Base-by-base conservation (phyloP, 2,888 invertebrate species). In the Leistus spinibarbis region DNA sequence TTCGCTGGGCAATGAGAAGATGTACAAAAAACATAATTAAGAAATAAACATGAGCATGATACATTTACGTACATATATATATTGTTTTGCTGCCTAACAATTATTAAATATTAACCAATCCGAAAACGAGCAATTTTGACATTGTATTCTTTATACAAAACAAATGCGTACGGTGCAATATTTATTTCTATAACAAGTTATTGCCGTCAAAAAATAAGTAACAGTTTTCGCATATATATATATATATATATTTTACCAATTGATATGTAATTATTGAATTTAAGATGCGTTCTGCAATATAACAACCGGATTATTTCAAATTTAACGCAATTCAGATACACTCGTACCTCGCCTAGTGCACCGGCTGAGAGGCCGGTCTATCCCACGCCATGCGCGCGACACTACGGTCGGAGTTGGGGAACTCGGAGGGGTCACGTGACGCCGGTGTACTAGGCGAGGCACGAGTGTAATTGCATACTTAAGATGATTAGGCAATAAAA, bases 1-100 rank as follows among this genome's bases (percentile, higher is more conserved):
- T 23, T 27, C 17, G 24, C 19, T 65, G 27, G 57, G 13, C 23
- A 65, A n/a, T 65, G 65, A 27, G 27, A 27, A 27, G 27, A 65
- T 65, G 13, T n/a, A 17, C 22, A 23, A 9, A 63, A 63, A 63
- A 2, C n/a, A 65, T 10, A 65, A 65, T 65, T 65, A 65, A 27
- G 19, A 24, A 65, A 24, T 65, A 57, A 57, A 57, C 17, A 19
- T 40, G 40, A 57, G 16, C 17, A 19, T 40, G 40, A 64, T 27
- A 64, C 64, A 23, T 64, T 22, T 23, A 64, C 24, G 64, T 64
- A 64, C 27, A 64, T 64, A 64, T 62, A 16, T 62, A 62, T 27
- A 20, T 2, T 63, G 9, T 22, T 23, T 27, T 64, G 23, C 27
- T 27, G 64, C 64, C 64, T 64, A 64, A 64, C 23, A 64, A 22